Base-by-base conservation (phyloP, 2,113 vertebrate species). In the Clupea harengus region DNA sequence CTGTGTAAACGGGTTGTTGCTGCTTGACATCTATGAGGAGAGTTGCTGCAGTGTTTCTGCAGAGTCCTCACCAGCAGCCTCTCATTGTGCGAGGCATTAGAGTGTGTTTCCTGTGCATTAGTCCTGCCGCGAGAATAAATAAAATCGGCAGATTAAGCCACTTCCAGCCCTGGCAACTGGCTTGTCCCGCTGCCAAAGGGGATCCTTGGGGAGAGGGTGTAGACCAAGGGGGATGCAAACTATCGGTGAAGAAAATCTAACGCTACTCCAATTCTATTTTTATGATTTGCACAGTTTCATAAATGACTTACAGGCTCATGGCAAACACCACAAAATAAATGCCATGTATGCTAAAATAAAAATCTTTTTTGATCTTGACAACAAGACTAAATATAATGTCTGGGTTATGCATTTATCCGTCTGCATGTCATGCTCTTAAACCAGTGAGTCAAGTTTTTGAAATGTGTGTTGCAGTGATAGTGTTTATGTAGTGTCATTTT, bases 141-240 rank as follows among this genome's bases (percentile, higher is more conserved):
- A 72, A 72, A 32, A 8, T 28, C 64, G 1, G 11, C 64, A 72
- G 64, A 72, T 72, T 72, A 72, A 72, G 64, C 28, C 64, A 72
- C 64, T 72, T 72, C 64, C 64, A 72, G n/a, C 25, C n/a, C 64
- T 72, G 64, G 64, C 64, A 72, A 72, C 64, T 72, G 64, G 6
- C 64, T 72, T 72, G 64, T 72, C n/a, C 64, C 28, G 9, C 64
- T 72, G 64, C 64, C 64, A 72, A 28, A 67, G 25, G 64, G 25
- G 64, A 32, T 28, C 64, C 64, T 72, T 72, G 64, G 64, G n/a
- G 25, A 72, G 25, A 11, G 64, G 64, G 64, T 72, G 64, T 72
- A 25, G 64, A 72, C n/a, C 10, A 28, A 22, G 25, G 10, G n/a
- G 60, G 60, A 67, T 67, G 25, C 60, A 28, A n/a, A 25, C 60